Evolutionary conservation across 2,113 vertebrate species (phyloP).

Genomic region (Stegostoma tigrinum): DNA sequence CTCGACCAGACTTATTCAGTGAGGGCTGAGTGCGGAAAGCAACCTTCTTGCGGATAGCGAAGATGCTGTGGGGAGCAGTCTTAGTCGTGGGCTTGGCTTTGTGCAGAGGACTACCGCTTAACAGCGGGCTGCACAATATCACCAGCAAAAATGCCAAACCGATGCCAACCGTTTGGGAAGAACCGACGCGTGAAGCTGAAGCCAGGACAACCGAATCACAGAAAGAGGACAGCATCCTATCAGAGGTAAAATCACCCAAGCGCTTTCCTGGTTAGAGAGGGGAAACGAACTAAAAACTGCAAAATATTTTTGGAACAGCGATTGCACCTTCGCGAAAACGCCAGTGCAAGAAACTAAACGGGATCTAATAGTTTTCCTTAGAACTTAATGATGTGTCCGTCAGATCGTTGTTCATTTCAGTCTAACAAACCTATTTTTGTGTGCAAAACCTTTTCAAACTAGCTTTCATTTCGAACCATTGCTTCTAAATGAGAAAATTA

Average conservation of each 20-base stretch:
- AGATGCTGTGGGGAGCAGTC: slow-evolving; percentile 22
- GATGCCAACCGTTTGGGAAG: not conserved
- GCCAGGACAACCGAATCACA: too few species aligned
- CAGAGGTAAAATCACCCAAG: not conserved
- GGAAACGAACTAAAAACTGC: not conserved
- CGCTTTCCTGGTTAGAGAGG: not conserved
- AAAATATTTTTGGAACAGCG: not conserved
- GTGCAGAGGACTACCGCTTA: not conserved
- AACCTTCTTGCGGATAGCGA: not conserved
- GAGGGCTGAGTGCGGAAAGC: not conserved
- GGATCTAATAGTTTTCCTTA: not conserved
- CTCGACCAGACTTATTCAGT: too few species aligned
- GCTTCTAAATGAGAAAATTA: too few species aligned
- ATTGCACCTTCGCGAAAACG: not conserved
- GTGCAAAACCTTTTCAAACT: not conserved
- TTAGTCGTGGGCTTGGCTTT: not conserved
- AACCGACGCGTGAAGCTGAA: not conserved
- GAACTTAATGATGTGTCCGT: not conserved
- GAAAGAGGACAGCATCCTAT: not conserved
- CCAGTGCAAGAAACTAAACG: not conserved
- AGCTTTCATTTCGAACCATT: not conserved
- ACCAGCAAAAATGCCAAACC: not conserved
- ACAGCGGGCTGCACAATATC: not conserved
- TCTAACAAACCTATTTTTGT: not conserved
- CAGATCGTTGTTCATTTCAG: not conserved